These are phyloP conservation scores for Progne subis DNA, from an alignment of 2,113 vertebrate genomes.

Conservation along the genomic window DNA sequence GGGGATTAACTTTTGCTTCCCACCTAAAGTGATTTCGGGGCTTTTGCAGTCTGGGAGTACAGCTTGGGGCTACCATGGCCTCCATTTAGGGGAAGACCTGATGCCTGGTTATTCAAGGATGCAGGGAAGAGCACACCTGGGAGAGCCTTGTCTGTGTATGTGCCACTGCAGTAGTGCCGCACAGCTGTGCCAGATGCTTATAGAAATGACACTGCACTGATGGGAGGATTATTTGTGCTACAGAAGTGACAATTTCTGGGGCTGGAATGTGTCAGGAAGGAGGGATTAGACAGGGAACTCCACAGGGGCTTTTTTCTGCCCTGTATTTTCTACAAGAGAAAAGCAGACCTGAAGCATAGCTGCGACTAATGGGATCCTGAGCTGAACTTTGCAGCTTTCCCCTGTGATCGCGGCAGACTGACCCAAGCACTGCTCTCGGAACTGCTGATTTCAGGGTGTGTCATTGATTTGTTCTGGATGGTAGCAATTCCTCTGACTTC, in stretches of 20 bases:
- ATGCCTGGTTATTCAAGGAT: neutral
- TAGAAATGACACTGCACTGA: neutral
- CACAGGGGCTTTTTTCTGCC: neutral
- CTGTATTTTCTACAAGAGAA: neutral
- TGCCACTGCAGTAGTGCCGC: neutral
- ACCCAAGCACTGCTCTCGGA: neutral
- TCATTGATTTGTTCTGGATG: constrained; percentile 54
- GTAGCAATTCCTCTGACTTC: constrained; percentile 33
- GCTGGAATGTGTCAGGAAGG: neutral
- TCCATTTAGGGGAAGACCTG: neutral
- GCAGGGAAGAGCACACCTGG: neutral
- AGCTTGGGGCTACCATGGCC: fast-evolving
- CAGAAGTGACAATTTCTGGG: neutral
- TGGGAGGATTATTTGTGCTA: neutral
- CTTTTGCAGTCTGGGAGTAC: neutral
- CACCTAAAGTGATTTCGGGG: neutral
- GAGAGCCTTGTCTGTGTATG: neutral
- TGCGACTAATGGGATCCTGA: constrained; percentile 16
- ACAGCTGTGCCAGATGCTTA: neutral
- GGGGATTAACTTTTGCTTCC: neutral
- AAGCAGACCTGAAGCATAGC: neutral
- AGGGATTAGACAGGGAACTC: neutral
- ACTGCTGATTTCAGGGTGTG: constrained; percentile 40
- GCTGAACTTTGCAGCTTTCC: constrained; percentile 41
- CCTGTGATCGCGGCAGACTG: neutral